Percentiles rank a stretch among this genome's conserved stretches.
These are phyloP conservation scores for Galaxias olidus DNA, from an alignment of 2,797 vertebrate species.

Conservation along the genomic window DNA sequence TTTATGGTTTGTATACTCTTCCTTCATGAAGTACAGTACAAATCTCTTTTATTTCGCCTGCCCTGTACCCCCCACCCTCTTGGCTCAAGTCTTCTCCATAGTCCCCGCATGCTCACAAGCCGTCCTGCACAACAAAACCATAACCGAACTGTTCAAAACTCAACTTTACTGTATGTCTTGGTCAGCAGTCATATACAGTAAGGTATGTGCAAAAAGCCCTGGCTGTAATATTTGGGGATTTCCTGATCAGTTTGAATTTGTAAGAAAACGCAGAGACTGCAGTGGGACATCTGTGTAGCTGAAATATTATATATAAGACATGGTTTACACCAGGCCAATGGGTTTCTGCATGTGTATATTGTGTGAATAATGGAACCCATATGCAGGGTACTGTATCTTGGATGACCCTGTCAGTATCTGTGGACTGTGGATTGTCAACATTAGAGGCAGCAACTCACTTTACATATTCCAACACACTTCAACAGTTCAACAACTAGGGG, in stretches of 20 bases:
- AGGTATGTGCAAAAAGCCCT: not conserved
- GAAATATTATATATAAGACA: conserved; percentile 40
- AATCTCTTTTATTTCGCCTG: conserved; percentile 15
- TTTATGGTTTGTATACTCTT: conserved; percentile 14
- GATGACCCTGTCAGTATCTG: conserved; percentile 35
- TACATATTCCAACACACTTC: conserved; percentile 32
- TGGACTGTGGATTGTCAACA: conserved; percentile 33
- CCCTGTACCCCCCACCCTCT: not conserved
- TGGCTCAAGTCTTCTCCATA: not conserved
- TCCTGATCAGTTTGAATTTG: not conserved
- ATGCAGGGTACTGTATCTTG: conserved; percentile 37
- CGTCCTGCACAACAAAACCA: too few relatives aligned
- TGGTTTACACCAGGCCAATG: conserved; percentile 15
- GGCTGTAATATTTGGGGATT: not conserved
- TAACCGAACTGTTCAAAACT: too few relatives aligned
- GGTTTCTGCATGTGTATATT: conserved; percentile 33
- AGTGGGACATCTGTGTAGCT: too few relatives aligned
- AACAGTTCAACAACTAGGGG: conserved; percentile 30
- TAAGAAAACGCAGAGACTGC: not conserved
- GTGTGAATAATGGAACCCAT: too few relatives aligned
- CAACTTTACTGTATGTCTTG: too few relatives aligned
- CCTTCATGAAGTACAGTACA: conserved; percentile 13
- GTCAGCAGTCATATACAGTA: not conserved
- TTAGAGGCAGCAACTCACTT: conserved; percentile 14
- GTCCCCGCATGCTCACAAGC: too few relatives aligned